These are phyloP conservation scores for Ephydatia muelleri DNA, from an alignment of 37 sponge, comb jelly and placozoan genomes.

Conservation along the genomic window DNA sequence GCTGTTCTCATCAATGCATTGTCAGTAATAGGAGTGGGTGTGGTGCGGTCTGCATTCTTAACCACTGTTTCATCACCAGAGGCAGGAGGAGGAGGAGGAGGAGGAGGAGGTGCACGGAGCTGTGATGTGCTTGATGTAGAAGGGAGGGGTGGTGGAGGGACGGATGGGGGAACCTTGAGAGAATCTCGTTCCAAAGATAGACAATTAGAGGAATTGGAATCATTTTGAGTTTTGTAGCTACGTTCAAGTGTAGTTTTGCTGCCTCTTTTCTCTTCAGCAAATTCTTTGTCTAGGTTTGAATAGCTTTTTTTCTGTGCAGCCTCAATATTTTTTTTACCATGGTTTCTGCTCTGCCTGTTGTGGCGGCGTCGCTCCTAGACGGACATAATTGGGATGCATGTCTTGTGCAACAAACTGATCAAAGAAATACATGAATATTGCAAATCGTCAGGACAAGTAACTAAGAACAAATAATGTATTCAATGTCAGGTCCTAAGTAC, in stretches of 20 bases:
- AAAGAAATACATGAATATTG: too few species aligned
- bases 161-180: conserved; percentile 4
- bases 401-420: too few species aligned
- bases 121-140: background rate
- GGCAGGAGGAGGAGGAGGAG: conserved; percentile 23
- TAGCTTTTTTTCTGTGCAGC: conserved; percentile 36
- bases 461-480: too few species aligned
- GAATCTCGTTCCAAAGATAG: background rate
- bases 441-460: too few species aligned
- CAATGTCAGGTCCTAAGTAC: too few species aligned
- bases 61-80: background rate
- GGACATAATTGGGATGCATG: too few species aligned
- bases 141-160: conserved; percentile 29
- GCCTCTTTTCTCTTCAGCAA: background rate
- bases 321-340: conserved; percentile 23
- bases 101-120: background rate
- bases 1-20: background rate
- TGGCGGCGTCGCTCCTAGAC: background rate
- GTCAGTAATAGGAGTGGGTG: conserved; percentile 55
- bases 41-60: background rate
- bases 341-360: conserved; percentile 3
- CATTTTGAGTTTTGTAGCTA: too few species aligned
- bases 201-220: background rate
- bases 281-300: conserved; percentile 51
- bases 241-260: too few species aligned